A percentile compares a stretch with the other conserved stretches of the same genome.
Conservation (phyloP, 2,888 invertebrate species). For the Oxyteleia sp. region DNA sequence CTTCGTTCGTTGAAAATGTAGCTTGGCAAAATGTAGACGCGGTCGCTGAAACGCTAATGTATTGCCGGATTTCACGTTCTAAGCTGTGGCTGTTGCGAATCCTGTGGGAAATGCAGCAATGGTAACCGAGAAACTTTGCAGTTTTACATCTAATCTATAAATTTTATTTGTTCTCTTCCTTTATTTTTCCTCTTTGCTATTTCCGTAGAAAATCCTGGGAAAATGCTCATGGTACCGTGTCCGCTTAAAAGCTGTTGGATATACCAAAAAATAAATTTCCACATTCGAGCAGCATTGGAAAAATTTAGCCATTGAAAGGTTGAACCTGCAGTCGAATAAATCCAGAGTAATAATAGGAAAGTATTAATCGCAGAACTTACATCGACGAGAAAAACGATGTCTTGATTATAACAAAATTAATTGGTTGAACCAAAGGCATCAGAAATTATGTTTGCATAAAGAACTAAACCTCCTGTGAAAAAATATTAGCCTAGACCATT, state of each 20-base stretch:
- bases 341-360: neutral
- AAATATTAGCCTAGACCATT: too few relatives aligned
- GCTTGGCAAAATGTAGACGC: conserved; percentile 71
- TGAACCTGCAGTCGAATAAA: conserved; percentile 5
- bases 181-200: conserved; percentile 55
- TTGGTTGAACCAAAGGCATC: too few relatives aligned
- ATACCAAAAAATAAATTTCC: conserved; percentile 49
- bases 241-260: conserved; percentile 56
- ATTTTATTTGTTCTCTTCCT: conserved; percentile 67
- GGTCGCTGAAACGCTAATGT: conserved; percentile 73
- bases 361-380: too few relatives aligned
- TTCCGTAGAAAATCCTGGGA: conserved; percentile 70
- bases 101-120: conserved; percentile 73
- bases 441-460: too few relatives aligned
- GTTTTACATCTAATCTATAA: conserved; percentile 74
- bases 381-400: too few relatives aligned
- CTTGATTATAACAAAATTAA: too few relatives aligned
- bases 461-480: too few relatives aligned
- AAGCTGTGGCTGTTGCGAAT: conserved; percentile 73
- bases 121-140: conserved; percentile 71
- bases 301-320: conserved; percentile 44
- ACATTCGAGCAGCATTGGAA: conserved; percentile 16
- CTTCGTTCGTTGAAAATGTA: conserved; percentile 55
- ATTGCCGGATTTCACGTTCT: conserved; percentile 74
- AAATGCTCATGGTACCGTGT: conserved; percentile 51